Evolutionary conservation across 2,888 invertebrate species (phyloP).

Genomic region (Amiota minor): DNA sequence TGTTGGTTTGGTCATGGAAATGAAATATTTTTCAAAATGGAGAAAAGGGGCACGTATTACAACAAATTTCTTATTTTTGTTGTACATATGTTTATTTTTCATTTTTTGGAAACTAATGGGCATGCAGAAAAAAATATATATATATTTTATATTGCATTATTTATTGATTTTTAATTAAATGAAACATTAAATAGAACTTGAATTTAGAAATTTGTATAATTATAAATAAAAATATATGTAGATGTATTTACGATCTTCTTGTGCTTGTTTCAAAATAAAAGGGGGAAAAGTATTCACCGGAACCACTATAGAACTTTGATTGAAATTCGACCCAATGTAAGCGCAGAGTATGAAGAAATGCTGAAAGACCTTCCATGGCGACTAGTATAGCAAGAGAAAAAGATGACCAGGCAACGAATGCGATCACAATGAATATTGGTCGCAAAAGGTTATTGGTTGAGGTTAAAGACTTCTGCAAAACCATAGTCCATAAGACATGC

Average conservation of each 20-base stretch:
- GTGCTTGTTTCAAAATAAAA: not conserved
- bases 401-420: slow-evolving; percentile 92
- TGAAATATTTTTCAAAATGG: too few species aligned
- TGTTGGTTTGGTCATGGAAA: too few species aligned
- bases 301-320: slow-evolving; percentile 91
- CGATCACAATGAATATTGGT: slow-evolving; percentile 82
- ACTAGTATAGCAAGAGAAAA: slow-evolving; percentile 95
- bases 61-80: too few species aligned
- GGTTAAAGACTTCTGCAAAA: slow-evolving; percentile 82
- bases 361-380: slow-evolving; percentile 99
- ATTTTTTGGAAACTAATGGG: too few species aligned
- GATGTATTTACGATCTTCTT: not conserved
- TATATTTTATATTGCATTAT: too few species aligned
- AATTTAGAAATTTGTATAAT: too few species aligned
- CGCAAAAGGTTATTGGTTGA: slow-evolving; percentile 71
- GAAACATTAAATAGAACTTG: too few species aligned
- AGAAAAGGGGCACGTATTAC: too few species aligned
- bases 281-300: slow-evolving; percentile 76
- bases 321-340: slow-evolving; percentile 99
- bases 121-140: too few species aligned
- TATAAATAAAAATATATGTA: too few species aligned
- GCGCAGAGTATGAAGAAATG: slow-evolving; percentile 98
- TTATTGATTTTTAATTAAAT: too few species aligned
- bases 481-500: slow-evolving; percentile 94
- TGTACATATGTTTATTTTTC: too few species aligned